Evolutionary conservation across 2,113 vertebrate species (phyloP).

Genomic region (Euleptes europaea): DNA sequence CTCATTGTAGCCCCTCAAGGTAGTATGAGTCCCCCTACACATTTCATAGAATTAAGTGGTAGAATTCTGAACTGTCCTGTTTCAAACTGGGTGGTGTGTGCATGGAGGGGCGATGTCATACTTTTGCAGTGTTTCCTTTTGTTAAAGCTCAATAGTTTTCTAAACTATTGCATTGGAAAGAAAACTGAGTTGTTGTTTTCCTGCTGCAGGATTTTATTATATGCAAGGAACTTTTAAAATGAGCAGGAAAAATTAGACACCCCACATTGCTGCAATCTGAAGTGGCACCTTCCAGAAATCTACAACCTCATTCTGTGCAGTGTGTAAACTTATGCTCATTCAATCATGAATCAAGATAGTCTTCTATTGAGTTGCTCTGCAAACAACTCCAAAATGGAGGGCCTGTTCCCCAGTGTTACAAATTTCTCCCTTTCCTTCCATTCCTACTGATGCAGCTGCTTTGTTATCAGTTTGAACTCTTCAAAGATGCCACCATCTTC

Average conservation of each 20-base stretch:
- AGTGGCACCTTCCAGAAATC: not conserved
- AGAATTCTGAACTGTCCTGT: not conserved
- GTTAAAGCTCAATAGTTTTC: not conserved
- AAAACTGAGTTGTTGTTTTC: not conserved
- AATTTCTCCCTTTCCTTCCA: not conserved
- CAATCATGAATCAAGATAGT: not conserved
- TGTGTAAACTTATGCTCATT: not conserved
- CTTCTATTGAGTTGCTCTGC: not conserved
- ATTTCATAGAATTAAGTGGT: not conserved
- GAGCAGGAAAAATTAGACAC: not conserved
- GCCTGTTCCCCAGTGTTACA: not conserved
- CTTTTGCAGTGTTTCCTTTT: not conserved
- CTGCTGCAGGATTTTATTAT: not conserved
- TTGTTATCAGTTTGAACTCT: not conserved
- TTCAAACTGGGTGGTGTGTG: not conserved
- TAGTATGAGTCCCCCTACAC: not conserved
- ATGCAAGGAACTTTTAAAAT: not conserved
- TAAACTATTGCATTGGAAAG: not conserved
- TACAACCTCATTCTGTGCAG: not conserved
- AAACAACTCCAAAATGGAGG: not conserved
- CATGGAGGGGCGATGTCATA: not conserved
- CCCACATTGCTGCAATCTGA: not conserved
- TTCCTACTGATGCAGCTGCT: not conserved
- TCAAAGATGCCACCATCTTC: not conserved
- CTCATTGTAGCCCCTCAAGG: not conserved